Evolutionary conservation across 1,140 invertebrate genomes (phyloP).

Genomic region (Antheraea pernyi): DNA sequence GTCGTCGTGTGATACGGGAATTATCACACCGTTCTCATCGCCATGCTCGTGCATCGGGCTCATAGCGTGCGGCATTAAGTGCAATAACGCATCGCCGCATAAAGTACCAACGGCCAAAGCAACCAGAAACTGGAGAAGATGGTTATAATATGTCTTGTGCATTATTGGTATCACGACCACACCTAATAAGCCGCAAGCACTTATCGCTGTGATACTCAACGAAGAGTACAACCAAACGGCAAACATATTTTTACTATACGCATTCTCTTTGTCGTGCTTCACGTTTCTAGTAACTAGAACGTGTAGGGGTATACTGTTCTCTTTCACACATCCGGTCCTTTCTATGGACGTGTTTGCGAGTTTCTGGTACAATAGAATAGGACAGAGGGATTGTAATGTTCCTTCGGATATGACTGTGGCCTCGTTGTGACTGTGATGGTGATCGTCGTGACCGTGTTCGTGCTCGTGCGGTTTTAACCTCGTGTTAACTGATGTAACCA

Average conservation of each 20-base stretch:
- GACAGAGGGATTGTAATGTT: slow-evolving; percentile 80
- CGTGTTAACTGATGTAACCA: slow-evolving; percentile 68
- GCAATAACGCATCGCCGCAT: slow-evolving; percentile 94
- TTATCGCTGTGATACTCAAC: slow-evolving; percentile 89
- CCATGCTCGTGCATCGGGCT: slow-evolving; percentile 72
- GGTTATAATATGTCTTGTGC: slow-evolving; percentile 93
- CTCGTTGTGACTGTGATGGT: slow-evolving; percentile 34
- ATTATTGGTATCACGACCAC: slow-evolving; percentile 94
- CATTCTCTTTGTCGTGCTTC: slow-evolving; percentile 33
- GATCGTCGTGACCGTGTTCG: slow-evolving; percentile 43
- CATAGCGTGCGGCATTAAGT: slow-evolving; percentile 94
- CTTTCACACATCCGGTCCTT: slow-evolving; percentile 79
- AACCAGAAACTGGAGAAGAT: slow-evolving; percentile 94
- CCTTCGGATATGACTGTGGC: slow-evolving; percentile 50
- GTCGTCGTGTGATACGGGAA: slow-evolving; percentile 77
- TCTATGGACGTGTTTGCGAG: slow-evolving; percentile 76
- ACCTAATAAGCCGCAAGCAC: slow-evolving; percentile 90
- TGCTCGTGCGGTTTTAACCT: slow-evolving; percentile 59
- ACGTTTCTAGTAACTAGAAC: background rate
- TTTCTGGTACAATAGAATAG: slow-evolving; percentile 83
- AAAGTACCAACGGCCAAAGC: slow-evolving; percentile 95
- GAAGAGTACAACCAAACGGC: slow-evolving; percentile 90
- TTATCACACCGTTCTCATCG: slow-evolving; percentile 37
- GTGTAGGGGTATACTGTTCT: slow-evolving; percentile 34
- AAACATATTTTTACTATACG: slow-evolving; percentile 61